Evolutionary conservation across 1,140 invertebrate species (phyloP).

Genomic region (Ostrea denselamellosa): DNA sequence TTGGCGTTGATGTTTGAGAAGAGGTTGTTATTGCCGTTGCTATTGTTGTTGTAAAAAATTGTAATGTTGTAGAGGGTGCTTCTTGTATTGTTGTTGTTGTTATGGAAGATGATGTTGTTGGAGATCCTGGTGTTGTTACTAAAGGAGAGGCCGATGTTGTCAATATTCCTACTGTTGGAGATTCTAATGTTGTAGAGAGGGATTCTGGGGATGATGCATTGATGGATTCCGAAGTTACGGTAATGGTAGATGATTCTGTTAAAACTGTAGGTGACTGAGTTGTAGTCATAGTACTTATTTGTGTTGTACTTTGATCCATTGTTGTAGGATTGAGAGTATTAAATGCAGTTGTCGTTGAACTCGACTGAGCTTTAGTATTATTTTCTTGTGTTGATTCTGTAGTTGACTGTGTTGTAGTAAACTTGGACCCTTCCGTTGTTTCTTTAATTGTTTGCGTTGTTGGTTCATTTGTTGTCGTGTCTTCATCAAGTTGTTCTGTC

Average conservation of each 20-base stretch:
- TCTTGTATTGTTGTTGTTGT: not conserved
- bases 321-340: not conserved
- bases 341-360: not conserved
- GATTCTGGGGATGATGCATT: no score
- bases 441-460: not conserved
- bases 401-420: not conserved
- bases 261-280: not conserved
- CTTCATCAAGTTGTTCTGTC: no score
- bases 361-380: not conserved
- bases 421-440: not conserved
- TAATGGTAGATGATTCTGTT: not conserved
- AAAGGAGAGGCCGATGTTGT: not conserved
- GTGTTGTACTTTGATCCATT: not conserved
- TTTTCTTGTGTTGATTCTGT: not conserved
- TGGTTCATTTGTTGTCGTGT: not conserved
- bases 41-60: no score
- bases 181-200: no score
- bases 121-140: not conserved
- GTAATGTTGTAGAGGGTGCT: not conserved
- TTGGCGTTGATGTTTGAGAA: not conserved
- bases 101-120: not conserved
- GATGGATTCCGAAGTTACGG: no score
- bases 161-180: not conserved
- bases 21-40: no score
- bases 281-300: not conserved